Evolutionary conservation across 2,888 invertebrate species (phyloP).

Genomic region (Trichogramma dendrolimi): DNA sequence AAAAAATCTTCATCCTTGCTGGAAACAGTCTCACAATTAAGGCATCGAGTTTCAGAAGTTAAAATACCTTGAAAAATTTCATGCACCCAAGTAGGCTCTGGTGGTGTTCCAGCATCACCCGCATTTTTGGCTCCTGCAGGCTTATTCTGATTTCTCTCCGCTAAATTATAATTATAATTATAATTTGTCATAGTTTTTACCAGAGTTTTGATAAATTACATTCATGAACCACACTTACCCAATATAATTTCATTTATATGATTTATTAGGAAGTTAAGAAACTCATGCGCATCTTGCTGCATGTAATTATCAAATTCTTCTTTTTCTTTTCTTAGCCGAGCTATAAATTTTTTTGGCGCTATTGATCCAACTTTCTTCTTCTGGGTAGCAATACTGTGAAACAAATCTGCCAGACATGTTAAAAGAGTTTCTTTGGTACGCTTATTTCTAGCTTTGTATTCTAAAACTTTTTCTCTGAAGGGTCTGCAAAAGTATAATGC

Average conservation of each 20-base stretch:
- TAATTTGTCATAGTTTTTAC: neutral
- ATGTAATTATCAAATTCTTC: slow-evolving; percentile 99
- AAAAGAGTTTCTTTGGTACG: slow-evolving; percentile 94
- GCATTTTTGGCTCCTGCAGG: slow-evolving; percentile 53
- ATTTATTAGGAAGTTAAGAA: slow-evolving; percentile 97
- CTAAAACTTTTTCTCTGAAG: slow-evolving; percentile 96
- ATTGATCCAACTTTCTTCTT: slow-evolving; percentile 99
- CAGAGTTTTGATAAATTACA: slow-evolving; percentile 6
- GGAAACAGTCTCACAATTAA: slow-evolving; percentile 99
- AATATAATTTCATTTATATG: slow-evolving; percentile 96
- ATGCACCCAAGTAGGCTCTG: slow-evolving; percentile 97
- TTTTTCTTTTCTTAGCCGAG: slow-evolving; percentile 95
- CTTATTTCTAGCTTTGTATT: slow-evolving; percentile 95
- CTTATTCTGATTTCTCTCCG: slow-evolving; percentile 72
- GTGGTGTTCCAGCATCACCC: slow-evolving; percentile 59
- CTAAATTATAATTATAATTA: slow-evolving; percentile 50
- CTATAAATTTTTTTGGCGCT: slow-evolving; percentile 99
- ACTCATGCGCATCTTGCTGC: slow-evolving; percentile 99
- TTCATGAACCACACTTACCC: slow-evolving; percentile 59
- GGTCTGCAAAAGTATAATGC: slow-evolving; percentile 99
- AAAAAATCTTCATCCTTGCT: slow-evolving; percentile 99
- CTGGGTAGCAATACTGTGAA: slow-evolving; percentile 99
- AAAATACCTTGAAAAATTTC: slow-evolving; percentile 99
- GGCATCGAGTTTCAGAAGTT: slow-evolving; percentile 97
- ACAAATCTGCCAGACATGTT: slow-evolving; percentile 96